Base-by-base conservation (phyloP, 2,888 invertebrate species). In the Macrosoma leucophasiata region DNA sequence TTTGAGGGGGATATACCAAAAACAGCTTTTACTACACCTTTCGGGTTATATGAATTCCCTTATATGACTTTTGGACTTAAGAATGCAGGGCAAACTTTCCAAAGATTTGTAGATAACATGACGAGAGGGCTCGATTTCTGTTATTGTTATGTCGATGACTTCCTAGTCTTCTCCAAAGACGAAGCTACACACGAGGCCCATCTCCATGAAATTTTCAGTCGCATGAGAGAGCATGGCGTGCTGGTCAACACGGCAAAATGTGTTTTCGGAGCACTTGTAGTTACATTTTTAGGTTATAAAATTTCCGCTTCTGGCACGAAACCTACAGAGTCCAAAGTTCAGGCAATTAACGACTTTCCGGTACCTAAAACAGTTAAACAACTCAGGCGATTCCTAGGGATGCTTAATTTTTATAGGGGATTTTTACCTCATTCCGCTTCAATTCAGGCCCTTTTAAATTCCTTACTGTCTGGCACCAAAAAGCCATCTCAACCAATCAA, bases 41-140 rank as follows among this genome's bases (percentile, higher is more conserved):
- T 59, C 29, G 56, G 55, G 3, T 33, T 62, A 4, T 60, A 45
- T 21, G 59, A 73, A 36, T 65, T 60, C 29, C 36, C 46, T 0
- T 26, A 18, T 3, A 58, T 63, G 58, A 45, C 46, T 1, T 73
- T 71, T 21, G 68, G 72, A 1, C 48, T 75, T 0, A 32, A 62
- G 1, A 74, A 75, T 29, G 69, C 71, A 0, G 63, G 55, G 0
- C 66, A 72, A 36, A 62, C 65, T 0, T 56, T 73, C 36, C 67
- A 70, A 31, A 41, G 62, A 1, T 65, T 65, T 22, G 57, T 73
- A 2, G 54, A 66, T 20, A 42, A 50, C 17, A 22, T 36, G 3
- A 9, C 25, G 4, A 9, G 25, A 11, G 43, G 36, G 0, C 26
- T 43, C 1, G 36, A 36, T 14, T 36, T 36, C 13, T 28, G 12